Conservation (phyloP, 2,113 vertebrate genomes). For the Xenopus borealis region DNA sequence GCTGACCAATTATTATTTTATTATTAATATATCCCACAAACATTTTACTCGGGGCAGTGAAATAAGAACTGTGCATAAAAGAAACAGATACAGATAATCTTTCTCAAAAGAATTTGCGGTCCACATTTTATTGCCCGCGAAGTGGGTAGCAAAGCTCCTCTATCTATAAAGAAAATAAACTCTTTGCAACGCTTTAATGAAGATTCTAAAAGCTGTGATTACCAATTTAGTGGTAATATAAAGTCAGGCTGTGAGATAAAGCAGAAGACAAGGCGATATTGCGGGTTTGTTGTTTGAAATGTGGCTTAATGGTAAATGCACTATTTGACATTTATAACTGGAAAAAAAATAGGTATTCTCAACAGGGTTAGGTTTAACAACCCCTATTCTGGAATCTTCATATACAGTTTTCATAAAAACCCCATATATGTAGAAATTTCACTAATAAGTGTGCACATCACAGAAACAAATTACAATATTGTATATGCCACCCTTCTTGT, state of each 20-base stretch:
- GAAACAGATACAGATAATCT: not conserved
- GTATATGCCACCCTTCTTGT: no score
- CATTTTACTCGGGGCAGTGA: not conserved
- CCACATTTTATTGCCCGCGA: not conserved
- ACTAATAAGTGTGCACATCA: no score
- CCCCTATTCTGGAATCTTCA: no score
- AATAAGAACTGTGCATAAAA: constrained; percentile 1
- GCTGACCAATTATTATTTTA: constrained; percentile 4
- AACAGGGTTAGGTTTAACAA: no score
- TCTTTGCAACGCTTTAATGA: not conserved
- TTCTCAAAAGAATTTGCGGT: not conserved
- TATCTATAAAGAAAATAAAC: constrained; percentile 1
- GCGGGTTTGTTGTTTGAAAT: no score
- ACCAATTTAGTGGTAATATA: not conserved
- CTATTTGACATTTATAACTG: no score
- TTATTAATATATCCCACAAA: constrained; percentile 3
- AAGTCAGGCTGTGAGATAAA: not conserved
- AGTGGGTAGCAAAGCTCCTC: not conserved
- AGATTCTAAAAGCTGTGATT: constrained; percentile 2
- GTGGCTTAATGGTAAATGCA: no score
- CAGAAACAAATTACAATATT: no score
- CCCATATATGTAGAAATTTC: no score
- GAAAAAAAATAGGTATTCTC: no score
- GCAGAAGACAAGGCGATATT: not conserved
- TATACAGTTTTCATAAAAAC: no score